Conservation (phyloP, 2,113 vertebrate species). For the Spea multiplicata region DNA sequence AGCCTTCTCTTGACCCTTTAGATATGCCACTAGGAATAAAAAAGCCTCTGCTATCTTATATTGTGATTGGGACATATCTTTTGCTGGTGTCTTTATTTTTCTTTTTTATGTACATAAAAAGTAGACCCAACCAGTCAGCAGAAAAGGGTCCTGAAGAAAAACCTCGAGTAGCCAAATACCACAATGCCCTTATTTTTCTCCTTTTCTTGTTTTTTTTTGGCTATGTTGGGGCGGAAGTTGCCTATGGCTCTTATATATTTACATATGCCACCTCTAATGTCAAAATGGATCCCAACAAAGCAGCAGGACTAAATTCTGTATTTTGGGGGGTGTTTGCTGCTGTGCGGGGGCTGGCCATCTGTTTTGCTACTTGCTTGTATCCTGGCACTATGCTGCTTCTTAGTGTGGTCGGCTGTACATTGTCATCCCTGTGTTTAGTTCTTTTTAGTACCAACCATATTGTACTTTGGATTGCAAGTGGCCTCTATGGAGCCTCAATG, state of each 20-base stretch:
- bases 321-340: constrained; percentile 87
- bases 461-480: constrained; percentile 74
- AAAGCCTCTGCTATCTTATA: constrained; percentile 76
- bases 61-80: constrained; percentile 75
- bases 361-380: constrained; percentile 73
- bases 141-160: constrained; percentile 52
- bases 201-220: constrained; percentile 87
- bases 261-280: constrained; percentile 72
- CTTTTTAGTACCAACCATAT: constrained; percentile 62
- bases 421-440: constrained; percentile 71
- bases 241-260: constrained; percentile 86
- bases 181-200: constrained; percentile 71
- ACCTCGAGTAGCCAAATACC: constrained; percentile 66
- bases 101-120: constrained; percentile 69
- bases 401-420: constrained; percentile 71
- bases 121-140: constrained; percentile 52
- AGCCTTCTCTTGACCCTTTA: neutral
- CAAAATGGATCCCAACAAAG: constrained; percentile 65
- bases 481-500: constrained; percentile 85
- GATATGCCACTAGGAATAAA: constrained; percentile 23
- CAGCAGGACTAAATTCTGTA: constrained; percentile 80
- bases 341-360: constrained; percentile 78
- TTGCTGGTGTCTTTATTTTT: constrained; percentile 72
- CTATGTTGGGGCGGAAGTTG: constrained; percentile 88
- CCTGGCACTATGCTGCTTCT: constrained; percentile 84